Evolutionary conservation across 1,140 invertebrate genomes (phyloP).

Genomic region (Geopemphigus sp.): DNA sequence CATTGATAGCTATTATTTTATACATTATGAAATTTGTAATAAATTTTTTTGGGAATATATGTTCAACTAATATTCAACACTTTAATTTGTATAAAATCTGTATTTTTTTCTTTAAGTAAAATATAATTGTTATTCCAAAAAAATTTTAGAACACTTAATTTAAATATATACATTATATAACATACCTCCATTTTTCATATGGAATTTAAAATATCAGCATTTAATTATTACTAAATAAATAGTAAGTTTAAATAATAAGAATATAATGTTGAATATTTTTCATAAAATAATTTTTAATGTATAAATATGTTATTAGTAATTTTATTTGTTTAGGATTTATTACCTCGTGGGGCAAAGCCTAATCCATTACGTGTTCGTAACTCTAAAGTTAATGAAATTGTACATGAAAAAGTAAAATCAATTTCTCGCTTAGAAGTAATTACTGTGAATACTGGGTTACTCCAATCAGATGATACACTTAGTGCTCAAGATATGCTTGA

Average conservation of each 20-base stretch:
- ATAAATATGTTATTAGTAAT: not conserved
- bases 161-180: no score
- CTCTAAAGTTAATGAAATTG: conserved; percentile 68
- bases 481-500: conserved; percentile 86
- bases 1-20: no score
- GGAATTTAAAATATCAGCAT: not conserved
- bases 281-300: no score
- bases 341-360: conserved; percentile 78
- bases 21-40: no score
- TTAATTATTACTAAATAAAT: not conserved
- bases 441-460: conserved; percentile 71
- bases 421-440: conserved; percentile 68
- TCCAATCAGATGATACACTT: conserved; percentile 75
- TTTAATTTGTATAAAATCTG: no score
- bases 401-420: conserved; percentile 64
- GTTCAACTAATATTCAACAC: no score
- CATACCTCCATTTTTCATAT: not conserved
- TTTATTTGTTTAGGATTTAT: conserved; percentile 67
- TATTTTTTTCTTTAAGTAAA: no score
- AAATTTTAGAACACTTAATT: no score
- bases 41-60: no score
- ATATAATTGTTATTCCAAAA: no score
- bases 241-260: not conserved
- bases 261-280: not conserved
- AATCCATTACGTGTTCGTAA: conserved; percentile 77